These are phyloP conservation scores for Hemibagrus wyckioides DNA, from an alignment of 2,113 vertebrate species.

Conservation along the genomic window DNA sequence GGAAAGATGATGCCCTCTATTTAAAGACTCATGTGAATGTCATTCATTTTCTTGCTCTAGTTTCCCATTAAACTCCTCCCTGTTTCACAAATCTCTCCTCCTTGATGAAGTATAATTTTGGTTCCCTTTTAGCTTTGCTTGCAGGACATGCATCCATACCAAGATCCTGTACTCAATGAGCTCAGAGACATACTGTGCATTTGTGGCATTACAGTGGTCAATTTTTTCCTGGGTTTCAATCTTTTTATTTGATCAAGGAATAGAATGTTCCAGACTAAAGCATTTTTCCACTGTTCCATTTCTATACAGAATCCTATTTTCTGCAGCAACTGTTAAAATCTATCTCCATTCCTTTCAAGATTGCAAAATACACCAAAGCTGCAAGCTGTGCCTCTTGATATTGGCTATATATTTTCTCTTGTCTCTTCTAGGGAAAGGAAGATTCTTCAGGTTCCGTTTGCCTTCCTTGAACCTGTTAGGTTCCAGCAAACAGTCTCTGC, in stretches of 20 bases:
- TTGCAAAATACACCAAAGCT: slow-evolving; percentile 15
- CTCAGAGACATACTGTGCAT: background rate
- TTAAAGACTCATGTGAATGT: slow-evolving; percentile 13
- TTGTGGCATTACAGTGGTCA: background rate
- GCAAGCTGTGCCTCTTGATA: slow-evolving; percentile 6
- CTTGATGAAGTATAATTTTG: background rate
- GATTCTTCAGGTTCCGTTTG: slow-evolving; percentile 91
- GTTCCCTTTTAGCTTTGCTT: background rate
- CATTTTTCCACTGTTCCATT: background rate
- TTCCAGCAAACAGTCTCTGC: slow-evolving; percentile 91
- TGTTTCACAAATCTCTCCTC: background rate
- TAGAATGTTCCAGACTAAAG: background rate
- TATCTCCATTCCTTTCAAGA: slow-evolving; percentile 21
- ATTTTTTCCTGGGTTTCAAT: background rate
- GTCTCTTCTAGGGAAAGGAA: slow-evolving; percentile 72
- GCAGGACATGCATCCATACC: background rate
- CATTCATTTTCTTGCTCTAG: slow-evolving; percentile 26
- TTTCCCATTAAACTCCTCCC: slow-evolving; percentile 12
- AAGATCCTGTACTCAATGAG: background rate
- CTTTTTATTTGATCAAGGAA: slow-evolving; percentile 7
- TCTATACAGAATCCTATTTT: slow-evolving; percentile 12
- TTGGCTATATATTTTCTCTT: slow-evolving; percentile 35
- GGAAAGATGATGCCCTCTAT: slow-evolving; percentile 12
- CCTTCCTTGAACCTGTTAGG: slow-evolving; percentile 87
- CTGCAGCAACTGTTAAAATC: slow-evolving; percentile 8